Evolutionary conservation across 2,888 invertebrate genomes (phyloP), one percentile per base, ranked within the genome.

Genomic region (Biston stratarius): DNA sequence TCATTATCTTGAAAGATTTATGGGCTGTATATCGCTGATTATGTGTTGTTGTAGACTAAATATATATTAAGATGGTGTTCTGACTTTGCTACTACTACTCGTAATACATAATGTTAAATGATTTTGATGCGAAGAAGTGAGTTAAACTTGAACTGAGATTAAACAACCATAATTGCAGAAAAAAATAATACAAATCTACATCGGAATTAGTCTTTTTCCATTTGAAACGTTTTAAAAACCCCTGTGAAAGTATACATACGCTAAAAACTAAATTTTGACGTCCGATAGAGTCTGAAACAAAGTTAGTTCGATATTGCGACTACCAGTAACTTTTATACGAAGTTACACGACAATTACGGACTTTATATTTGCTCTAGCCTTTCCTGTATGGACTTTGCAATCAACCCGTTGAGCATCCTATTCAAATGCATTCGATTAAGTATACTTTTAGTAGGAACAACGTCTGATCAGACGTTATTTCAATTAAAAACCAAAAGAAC

Each of bases 361-460:
- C 33, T 55, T 24, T 36, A 49, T 73, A 64, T 73, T 71, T 73
- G 64, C 52, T 69, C 48, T 51, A 61, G 49, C 57, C 60, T 55
- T 12, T 65, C 61, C 60, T 42, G 15, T 70, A 48, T 73, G 51
- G 61, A 66, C 71, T 68, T 68, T 63, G 71, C 69, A 51, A 62
- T 73, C 55, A 62, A 71, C 40, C 53, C 48, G 55, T 62, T 55
- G 38, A 58, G 7, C 47, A 42, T 36, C 8, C 42, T 15, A 44
- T 36, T 45, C 36, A 24, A 6, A 33, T 33, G 40, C 33, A 49
- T 59, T 59, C 24, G 38, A 47, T 59, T 59, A 34, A 59, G 7
- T 15, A 24, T 3, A 24, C 24, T 24, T 55, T 38, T 14, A 53
- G 38, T 38, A 38, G 52, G 6, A 38, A 3, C 24, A n/a, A n/a